Conservation (phyloP, 2,113 vertebrate genomes). For the Podocnemis expansa region DNA sequence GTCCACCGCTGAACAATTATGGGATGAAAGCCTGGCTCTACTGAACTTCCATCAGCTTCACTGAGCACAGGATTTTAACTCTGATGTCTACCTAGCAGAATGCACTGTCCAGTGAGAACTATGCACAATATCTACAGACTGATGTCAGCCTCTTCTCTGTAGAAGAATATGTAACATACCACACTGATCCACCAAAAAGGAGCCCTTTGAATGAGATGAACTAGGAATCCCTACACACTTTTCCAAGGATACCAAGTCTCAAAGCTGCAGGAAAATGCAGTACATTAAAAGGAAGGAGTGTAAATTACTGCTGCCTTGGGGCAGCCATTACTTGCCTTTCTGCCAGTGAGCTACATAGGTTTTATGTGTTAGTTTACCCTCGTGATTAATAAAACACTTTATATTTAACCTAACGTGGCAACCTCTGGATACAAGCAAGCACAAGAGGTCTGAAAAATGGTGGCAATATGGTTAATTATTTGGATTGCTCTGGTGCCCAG, state of each 20-base stretch:
- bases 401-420: neutral
- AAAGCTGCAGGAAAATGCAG: neutral
- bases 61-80: neutral
- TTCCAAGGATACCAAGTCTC: neutral
- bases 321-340: constrained; percentile 7
- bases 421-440: neutral
- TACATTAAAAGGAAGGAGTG: neutral
- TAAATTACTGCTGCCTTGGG: neutral
- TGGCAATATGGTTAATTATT: neutral
- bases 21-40: constrained; percentile 16
- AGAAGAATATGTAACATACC: neutral
- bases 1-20: neutral
- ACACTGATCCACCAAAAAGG: fast-evolving
- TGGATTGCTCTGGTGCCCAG: fast-evolving
- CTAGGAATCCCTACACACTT: neutral
- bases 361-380: neutral
- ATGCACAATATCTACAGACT: fast-evolving
- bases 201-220: neutral
- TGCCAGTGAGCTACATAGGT: neutral
- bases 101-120: neutral
- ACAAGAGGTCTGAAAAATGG: neutral
- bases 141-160: neutral
- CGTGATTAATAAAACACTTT: constrained; percentile 32
- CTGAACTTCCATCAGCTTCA: constrained; percentile 11
- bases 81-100: neutral